Evolutionary conservation across 2,888 invertebrate genomes (phyloP), one percentile per base, ranked within the genome.

Genomic region (Mythimna albipuncta): DNA sequence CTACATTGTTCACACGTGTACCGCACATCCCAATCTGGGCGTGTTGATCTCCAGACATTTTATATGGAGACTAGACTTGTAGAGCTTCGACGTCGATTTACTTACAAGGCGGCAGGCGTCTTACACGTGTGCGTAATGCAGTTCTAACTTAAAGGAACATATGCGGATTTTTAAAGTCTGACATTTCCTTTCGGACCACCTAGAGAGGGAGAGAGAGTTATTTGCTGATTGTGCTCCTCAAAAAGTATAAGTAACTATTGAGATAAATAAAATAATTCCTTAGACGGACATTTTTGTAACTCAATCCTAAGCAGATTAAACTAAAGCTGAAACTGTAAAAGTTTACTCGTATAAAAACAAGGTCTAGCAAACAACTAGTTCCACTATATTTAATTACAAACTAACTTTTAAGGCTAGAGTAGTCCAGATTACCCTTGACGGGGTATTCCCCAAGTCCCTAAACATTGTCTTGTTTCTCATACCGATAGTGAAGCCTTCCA

Each of bases 381-480:
- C n/a, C 58, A 58, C 16, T 11, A 62, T 66, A 55, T 75, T 68
- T 68, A 68, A 68, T 68, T 75, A 75, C 13, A 54, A 69, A 75
- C 63, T 63, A 13, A 63, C n/a, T 69, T 64, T 61, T 63, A 58
- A 66, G 50, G 55, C 19, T 50, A 26, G 44, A 52, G 35, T 62
- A 50, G 38, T 41, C 55, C 35, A 75, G 58, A 63, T 69, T 50
- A 35, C 59, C 38, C 61, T 32, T 55, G 38, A n/a, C 64, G 41
- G 52, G 41, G 47, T 75, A 76, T 61, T 70, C 75, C 77, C 70
- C 2, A 26, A 64, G 54, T 76, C 69, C 76, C 75, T 41, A 1
- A 61, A n/a, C 59, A 41, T 64, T 61, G 64, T n/a, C 59, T 64
- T 50, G 70, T 64, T 75, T 64, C 58, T 70, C 35, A 44, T 64